Percentiles rank a stretch among this genome's conserved stretches.
phyloP scores from a whole-genome alignment of 2,888 invertebrate genomes.

The Oasisia sp. region DNA sequence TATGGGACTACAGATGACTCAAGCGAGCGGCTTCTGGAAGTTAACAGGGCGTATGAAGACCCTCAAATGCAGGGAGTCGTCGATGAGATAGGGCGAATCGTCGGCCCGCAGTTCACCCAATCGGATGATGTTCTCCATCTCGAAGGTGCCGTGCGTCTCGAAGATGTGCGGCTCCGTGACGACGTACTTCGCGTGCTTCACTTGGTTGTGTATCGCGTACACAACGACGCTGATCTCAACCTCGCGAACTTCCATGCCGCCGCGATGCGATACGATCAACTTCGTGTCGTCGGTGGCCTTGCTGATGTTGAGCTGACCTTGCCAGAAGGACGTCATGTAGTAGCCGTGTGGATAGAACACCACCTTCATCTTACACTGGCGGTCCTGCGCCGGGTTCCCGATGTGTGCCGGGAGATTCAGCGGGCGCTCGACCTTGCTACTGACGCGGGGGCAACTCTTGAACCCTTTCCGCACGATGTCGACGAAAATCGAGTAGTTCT shows the following conservation, averaged over 20 bases:
- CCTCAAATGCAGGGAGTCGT: slow-evolving; percentile 36
- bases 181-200: slow-evolving; percentile 36
- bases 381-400: slow-evolving; percentile 39
- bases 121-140: slow-evolving; percentile 40
- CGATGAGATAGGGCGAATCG: slow-evolving; percentile 35
- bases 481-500: slow-evolving; percentile 41
- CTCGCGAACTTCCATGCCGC: slow-evolving; percentile 39
- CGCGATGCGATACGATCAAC: slow-evolving; percentile 41
- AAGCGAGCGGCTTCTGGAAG: slow-evolving; percentile 32
- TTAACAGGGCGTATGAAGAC: slow-evolving; percentile 41
- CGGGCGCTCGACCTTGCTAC: slow-evolving; percentile 42
- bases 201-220: slow-evolving; percentile 39
- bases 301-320: slow-evolving; percentile 42
- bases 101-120: slow-evolving; percentile 38
- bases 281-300: slow-evolving; percentile 42
- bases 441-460: slow-evolving; percentile 41
- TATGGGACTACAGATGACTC: background rate
- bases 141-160: slow-evolving; percentile 40
- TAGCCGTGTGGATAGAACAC: slow-evolving; percentile 41
- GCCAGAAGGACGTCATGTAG: slow-evolving; percentile 44
- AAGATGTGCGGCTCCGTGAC: slow-evolving; percentile 38
- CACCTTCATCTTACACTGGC: slow-evolving; percentile 42
- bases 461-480: slow-evolving; percentile 40
- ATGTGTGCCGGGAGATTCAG: slow-evolving; percentile 40
- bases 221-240: slow-evolving; percentile 41